Conservation (phyloP, 2,797 vertebrate species). For the Apodemus agrarius region DNA sequence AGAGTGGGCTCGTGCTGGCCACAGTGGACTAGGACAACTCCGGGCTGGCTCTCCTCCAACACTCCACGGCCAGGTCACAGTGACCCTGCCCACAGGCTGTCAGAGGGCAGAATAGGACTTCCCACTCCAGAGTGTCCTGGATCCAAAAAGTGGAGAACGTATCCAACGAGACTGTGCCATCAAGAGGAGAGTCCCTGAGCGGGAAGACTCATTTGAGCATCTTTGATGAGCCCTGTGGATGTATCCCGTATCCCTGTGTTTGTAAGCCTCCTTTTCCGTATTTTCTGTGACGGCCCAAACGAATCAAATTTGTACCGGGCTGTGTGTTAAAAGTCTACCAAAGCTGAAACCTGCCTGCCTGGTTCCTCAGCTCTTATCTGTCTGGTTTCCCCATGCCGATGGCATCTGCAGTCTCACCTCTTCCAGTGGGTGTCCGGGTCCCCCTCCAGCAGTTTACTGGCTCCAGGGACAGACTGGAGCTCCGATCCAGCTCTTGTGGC, state of each 20-base stretch:
- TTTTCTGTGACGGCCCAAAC: rapidly evolving
- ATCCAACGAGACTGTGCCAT: background rate
- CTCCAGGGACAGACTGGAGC: background rate
- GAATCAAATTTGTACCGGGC: background rate
- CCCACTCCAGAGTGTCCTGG: rapidly evolving
- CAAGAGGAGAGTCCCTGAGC: background rate
- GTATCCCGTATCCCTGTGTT: background rate
- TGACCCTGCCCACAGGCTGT: background rate
- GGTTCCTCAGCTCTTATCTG: background rate
- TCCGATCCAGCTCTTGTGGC: rapidly evolving
- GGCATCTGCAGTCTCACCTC: background rate
- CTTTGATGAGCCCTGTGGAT: background rate
- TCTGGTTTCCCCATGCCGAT: background rate
- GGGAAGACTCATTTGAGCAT: background rate
- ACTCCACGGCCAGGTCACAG: background rate
- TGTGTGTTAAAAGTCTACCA: background rate
- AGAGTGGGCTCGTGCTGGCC: background rate
- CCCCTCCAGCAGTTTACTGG: background rate
- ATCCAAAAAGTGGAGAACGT: background rate
- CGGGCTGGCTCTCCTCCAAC: rapidly evolving
- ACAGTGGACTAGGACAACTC: rapidly evolving
- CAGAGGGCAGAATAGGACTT: background rate
- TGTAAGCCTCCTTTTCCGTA: background rate
- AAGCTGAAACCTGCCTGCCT: background rate
- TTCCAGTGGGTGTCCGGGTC: rapidly evolving